A percentile compares a stretch with the other conserved stretches of the same genome.
phyloP scores from a whole-genome alignment of 92 coral and sea anemone species.

The Epizoanthus fatuus region DNA sequence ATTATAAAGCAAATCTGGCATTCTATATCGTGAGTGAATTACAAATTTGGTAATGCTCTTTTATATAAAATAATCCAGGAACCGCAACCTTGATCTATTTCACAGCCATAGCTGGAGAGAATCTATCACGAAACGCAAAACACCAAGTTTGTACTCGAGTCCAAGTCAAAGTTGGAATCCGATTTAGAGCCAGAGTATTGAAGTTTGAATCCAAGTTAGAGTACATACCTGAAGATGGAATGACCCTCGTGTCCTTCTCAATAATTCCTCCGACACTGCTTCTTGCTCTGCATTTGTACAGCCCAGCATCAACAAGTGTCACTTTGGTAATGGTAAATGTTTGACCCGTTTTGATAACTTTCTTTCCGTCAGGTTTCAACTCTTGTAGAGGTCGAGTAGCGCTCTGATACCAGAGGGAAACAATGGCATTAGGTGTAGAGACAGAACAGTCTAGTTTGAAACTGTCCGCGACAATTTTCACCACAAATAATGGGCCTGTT shows the following conservation, averaged over 20 bases:
- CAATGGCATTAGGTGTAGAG: slow-evolving; percentile 45
- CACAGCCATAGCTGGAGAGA: too few relatives aligned
- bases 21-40: neutral
- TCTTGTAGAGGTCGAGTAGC: slow-evolving; percentile 9
- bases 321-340: slow-evolving; percentile 47
- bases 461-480: slow-evolving; percentile 50
- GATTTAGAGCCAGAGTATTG: too few relatives aligned
- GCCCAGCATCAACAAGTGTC: slow-evolving; percentile 66
- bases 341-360: slow-evolving; percentile 37
- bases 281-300: slow-evolving; percentile 72
- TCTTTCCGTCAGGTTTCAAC: slow-evolving; percentile 64
- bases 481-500: slow-evolving; percentile 36
- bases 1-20: too few relatives aligned
- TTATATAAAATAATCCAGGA: too few relatives aligned
- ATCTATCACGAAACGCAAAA: too few relatives aligned
- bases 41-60: too few relatives aligned
- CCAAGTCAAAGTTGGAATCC: too few relatives aligned
- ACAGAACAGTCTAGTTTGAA: slow-evolving; percentile 70
- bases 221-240: slow-evolving; percentile 68
- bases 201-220: too few relatives aligned
- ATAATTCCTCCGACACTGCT: slow-evolving; percentile 52
- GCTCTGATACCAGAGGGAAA: slow-evolving; percentile 66
- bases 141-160: too few relatives aligned
- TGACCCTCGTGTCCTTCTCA: slow-evolving; percentile 49
- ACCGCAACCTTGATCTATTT: too few relatives aligned